These are phyloP conservation scores for Mayetiola destructor DNA, from an alignment of 2,888 invertebrate species.

Conservation along the genomic window DNA sequence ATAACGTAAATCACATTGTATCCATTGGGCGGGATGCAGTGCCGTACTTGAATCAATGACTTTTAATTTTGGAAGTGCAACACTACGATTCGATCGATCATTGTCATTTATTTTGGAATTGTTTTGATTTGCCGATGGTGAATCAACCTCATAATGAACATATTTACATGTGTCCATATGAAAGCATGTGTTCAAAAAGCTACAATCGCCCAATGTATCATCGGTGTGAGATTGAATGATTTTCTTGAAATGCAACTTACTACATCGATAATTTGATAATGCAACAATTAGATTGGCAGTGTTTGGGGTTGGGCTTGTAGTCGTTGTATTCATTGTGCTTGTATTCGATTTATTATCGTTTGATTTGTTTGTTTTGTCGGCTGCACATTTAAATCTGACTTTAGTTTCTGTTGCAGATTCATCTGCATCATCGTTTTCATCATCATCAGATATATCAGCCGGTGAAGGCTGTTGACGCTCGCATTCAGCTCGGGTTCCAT, in stretches of 20 bases:
- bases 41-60: slow-evolving; percentile 40
- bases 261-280: slow-evolving; percentile 40
- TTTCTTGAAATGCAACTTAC: slow-evolving; percentile 89
- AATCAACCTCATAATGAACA: slow-evolving; percentile 94
- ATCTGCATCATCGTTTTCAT: slow-evolving; percentile 25
- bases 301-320: background rate
- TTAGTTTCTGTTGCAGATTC: slow-evolving; percentile 12
- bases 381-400: background rate
- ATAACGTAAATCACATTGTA: slow-evolving; percentile 81
- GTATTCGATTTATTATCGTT: background rate
- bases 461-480: slow-evolving; percentile 38
- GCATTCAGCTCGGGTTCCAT: slow-evolving; percentile 87
- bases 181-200: slow-evolving; percentile 95
- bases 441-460: slow-evolving; percentile 23
- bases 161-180: slow-evolving; percentile 99
- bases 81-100: slow-evolving; percentile 17
- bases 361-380: background rate
- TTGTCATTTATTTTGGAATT: slow-evolving; percentile 16
- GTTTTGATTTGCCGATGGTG: slow-evolving; percentile 30
- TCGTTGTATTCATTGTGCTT: background rate
- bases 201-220: slow-evolving; percentile 89
- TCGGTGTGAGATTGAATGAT: slow-evolving; percentile 93
- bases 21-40: slow-evolving; percentile 85
- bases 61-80: slow-evolving; percentile 25
- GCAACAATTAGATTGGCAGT: background rate